Evolutionary conservation across 2,113 vertebrate genomes (phyloP), one percentile per base, ranked within the genome.

Genomic region (Columba janthina): DNA sequence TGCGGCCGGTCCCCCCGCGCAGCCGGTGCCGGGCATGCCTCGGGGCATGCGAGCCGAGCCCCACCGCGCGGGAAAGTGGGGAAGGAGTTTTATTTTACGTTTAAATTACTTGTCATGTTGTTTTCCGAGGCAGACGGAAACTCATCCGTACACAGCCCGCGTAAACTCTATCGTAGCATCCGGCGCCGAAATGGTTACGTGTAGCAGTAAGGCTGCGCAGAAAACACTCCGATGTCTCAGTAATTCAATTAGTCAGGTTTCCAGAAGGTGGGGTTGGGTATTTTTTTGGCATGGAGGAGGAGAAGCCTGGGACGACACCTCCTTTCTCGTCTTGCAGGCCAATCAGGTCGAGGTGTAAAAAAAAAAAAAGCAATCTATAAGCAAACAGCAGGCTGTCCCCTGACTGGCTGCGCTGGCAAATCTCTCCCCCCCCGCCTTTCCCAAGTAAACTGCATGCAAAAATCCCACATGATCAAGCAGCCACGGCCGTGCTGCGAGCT

Each of bases 221-320:
- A 90, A 91, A 94, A 97, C 96, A 95, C 97, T 92, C 62, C 91
- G 94, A 96, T 94, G 94, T 97, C 93, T 93, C 90, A 78, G 97
- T 98, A 99, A 99, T 99, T 99, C 98, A 99, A 99, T 99, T 98
- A 99, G 98, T 98, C 97, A 98, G 97, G 98, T 98, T 98, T 97
- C 92, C 95, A 98, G 98, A 98, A 97, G 97, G 98, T 97, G 98
- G 98, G 97, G 97, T 94, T 93, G 93, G 56, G 46, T 75, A 10
- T 17, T 88, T 95, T 96, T 97, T 97, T 95, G 93, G 94, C 58
- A 12, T 16, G 60, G 73, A 85, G 92, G 97, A 88, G 94, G 97
- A 88, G 85, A 90, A 89, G 90, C 57, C 54, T 25, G 54, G 62
- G 91, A 96, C 67, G 88, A 98, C 99, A 93, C 98, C 99, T 97